Percentiles rank a stretch among this genome's conserved stretches.
Evolutionary conservation across 2,888 invertebrate species (phyloP).

Genomic region (Serrognathus titanus): DNA sequence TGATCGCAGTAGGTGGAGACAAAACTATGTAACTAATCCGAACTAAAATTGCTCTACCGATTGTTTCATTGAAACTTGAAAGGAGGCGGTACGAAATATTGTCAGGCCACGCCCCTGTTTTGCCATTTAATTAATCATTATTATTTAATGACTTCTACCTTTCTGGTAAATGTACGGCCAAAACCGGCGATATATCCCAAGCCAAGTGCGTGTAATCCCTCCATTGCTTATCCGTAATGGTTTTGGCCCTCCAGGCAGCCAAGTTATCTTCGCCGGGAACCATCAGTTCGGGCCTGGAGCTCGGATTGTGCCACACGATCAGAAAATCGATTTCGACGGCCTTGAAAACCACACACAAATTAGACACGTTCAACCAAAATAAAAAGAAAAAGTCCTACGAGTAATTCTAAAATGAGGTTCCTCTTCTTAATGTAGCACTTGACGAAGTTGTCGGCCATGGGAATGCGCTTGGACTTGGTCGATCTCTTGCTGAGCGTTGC

Average conservation of each 20-base stretch:
- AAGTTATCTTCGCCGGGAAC: conserved; percentile 79
- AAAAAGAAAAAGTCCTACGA: conserved; percentile 54
- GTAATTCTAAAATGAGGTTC: conserved; percentile 86
- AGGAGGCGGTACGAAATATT: too few relatives aligned
- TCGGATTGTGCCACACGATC: conserved; percentile 94
- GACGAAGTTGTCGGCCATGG: conserved; percentile 74
- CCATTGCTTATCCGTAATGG: conserved; percentile 78
- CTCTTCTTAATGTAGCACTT: conserved; percentile 94
- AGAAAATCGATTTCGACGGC: conserved; percentile 94
- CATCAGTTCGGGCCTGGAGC: conserved; percentile 66
- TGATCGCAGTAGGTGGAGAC: too few relatives aligned
- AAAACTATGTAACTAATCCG: too few relatives aligned
- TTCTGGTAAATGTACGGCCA: conserved; percentile 87
- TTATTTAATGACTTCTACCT: too few relatives aligned
- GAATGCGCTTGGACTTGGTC: conserved; percentile 64
- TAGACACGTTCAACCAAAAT: not conserved
- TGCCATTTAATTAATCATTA: too few relatives aligned
- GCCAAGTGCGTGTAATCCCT: conserved; percentile 87
- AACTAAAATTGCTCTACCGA: too few relatives aligned
- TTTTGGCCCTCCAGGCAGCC: conserved; percentile 85
- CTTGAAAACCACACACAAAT: conserved; percentile 39
- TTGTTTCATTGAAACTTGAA: too few relatives aligned
- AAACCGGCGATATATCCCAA: conserved; percentile 93
- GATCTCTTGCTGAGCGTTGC: conserved; percentile 72
- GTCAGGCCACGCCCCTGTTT: too few relatives aligned